Percentiles rank a stretch among this genome's conserved stretches.
These are phyloP conservation scores for Drosophila sordidula DNA, from an alignment of 2,888 invertebrate genomes.

Conservation along the genomic window DNA sequence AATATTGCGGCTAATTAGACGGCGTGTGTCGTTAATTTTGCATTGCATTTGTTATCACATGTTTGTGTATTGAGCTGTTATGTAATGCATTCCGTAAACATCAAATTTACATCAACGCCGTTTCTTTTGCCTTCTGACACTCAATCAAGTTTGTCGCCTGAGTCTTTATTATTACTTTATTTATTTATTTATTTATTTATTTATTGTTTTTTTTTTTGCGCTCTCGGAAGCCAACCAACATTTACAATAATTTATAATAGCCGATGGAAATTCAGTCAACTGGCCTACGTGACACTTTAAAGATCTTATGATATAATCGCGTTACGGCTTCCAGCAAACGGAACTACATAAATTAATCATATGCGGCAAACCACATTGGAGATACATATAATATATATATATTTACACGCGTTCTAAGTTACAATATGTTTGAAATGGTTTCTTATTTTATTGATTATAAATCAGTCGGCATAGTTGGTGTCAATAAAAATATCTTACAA, in stretches of 20 bases:
- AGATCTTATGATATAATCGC: neutral
- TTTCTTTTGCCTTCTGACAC: neutral
- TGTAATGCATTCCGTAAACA: constrained; percentile 15
- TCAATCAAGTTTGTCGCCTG: constrained; percentile 66
- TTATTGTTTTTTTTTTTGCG: constrained; percentile 23
- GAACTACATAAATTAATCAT: constrained; percentile 35
- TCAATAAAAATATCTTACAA: too few species aligned
- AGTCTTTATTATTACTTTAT: constrained; percentile 44
- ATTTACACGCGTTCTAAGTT: neutral
- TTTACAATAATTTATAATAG: neutral
- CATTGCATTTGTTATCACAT: constrained; percentile 2
- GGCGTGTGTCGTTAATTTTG: constrained; percentile 13
- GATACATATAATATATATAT: neutral
- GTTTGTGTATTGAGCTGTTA: constrained; percentile 22
- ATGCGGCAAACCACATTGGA: constrained; percentile 16
- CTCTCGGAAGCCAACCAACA: constrained; percentile 36
- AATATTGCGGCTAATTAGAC: constrained; percentile 43
- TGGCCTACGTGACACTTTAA: constrained; percentile 28
- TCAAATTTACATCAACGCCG: constrained; percentile 4
- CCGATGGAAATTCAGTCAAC: constrained; percentile 9
- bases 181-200: too few species aligned
- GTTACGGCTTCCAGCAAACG: neutral
- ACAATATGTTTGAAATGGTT: neutral
- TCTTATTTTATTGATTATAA: too few species aligned
- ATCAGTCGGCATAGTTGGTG: too few species aligned